Base-by-base conservation (phyloP, 1,140 invertebrate genomes). In the Drosophila repletoides region DNA sequence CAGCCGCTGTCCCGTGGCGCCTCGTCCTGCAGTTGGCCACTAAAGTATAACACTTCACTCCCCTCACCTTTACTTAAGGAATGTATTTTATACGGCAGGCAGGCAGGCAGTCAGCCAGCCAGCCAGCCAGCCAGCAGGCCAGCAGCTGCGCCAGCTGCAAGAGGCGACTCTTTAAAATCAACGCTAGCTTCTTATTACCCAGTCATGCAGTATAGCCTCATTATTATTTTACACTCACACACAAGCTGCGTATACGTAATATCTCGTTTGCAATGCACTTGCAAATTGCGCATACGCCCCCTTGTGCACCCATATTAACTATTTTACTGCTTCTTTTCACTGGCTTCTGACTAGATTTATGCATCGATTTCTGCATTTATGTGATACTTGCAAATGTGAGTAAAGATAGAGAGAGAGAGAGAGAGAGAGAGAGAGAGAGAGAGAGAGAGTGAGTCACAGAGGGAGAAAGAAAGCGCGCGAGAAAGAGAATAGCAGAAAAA, bases 311-410 rank as follows among this genome's bases (percentile, higher is more conserved):
- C 43, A 21, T 31, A 19, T 34, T 4, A 1, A 36, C 10, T n/a
- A 48, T 28, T 19, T 41, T 19, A 19, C 21, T 15, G 14, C 45
- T 5, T 7, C 7, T 17, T 5, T 38, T n/a, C n/a, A 34, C 19
- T 59, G 6, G 12, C 52, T 38, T 19, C 28, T 34, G 40, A 29
- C 28, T 52, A 66, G 76, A 76, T 73, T 77, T 83, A 83, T 83
- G 69, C 77, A 83, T 84, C 76, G 77, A 83, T 83, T 73, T 64
- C 26, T 51, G 31, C 73, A 73, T 73, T 77, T 59, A 76, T 56
- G 56, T 45, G 45, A 73, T 65, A 60, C 58, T 41, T 72, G 41
- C 49, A 36, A 46, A 46, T 71, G 22, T 34, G 12, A 12, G 17
- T 19, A 72, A 64, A 66, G 43, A 61, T 7, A 9, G 3, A 28